A percentile compares a stretch with the other conserved stretches of the same genome.
phyloP scores from a whole-genome alignment of 2,888 invertebrate species.

The Tribolium freemani region DNA sequence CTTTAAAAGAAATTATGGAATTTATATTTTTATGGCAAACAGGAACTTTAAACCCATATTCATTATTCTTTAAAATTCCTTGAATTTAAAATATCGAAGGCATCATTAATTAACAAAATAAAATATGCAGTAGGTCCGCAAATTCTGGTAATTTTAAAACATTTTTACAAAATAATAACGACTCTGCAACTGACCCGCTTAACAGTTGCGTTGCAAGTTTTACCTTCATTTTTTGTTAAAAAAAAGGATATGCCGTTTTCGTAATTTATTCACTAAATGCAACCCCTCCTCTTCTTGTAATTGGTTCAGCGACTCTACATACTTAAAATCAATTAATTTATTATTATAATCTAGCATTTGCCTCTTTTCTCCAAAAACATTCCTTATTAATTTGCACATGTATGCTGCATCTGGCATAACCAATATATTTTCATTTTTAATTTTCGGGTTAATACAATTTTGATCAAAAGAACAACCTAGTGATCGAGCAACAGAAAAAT shows the following conservation, averaged over 20 bases:
- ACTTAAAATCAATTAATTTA: slow-evolving; percentile 32
- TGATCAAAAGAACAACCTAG: slow-evolving; percentile 42
- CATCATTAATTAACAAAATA: not conserved
- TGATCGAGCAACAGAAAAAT: slow-evolving; percentile 46
- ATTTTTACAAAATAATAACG: slow-evolving; percentile 4
- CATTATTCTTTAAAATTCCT: not conserved
- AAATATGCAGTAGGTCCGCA: not conserved
- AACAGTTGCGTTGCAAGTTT: slow-evolving; percentile 7
- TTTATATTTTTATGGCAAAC: not conserved
- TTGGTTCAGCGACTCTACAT: slow-evolving; percentile 23
- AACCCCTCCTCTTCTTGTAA: slow-evolving; percentile 33
- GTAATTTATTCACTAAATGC: slow-evolving; percentile 38
- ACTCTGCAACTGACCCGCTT: slow-evolving; percentile 5
- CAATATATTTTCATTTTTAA: not conserved
- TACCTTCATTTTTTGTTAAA: not conserved
- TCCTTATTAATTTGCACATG: not conserved
- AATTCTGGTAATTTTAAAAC: not conserved
- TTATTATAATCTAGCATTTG: slow-evolving; percentile 15
- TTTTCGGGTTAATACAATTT: not conserved
- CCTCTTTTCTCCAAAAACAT: slow-evolving; percentile 31
- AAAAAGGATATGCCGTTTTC: slow-evolving; percentile 30
- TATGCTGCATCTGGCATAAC: not conserved
- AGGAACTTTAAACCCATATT: not conserved
- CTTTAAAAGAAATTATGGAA: not conserved
- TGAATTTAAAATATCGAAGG: not conserved